Evolutionary conservation across 1,140 invertebrate genomes (phyloP), one percentile per base, ranked within the genome.

Genomic region (Oppia nitens): DNA sequence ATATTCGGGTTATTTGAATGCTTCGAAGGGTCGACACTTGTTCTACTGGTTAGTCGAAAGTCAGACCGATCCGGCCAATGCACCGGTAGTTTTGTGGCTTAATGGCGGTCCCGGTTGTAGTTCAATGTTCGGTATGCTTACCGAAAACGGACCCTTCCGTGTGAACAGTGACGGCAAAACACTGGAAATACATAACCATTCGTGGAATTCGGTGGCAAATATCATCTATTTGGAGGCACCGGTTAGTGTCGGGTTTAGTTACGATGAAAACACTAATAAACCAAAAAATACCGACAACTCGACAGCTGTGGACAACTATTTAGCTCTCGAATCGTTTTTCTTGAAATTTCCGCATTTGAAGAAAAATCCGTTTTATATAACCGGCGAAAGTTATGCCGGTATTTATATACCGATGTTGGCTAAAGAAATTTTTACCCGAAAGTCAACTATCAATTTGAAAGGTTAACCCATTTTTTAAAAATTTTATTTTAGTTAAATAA

Each of bases 171-270:
- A 74, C 59, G 72, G 81, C 52, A 74, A 76, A 12, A 78, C 74
- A 67, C 14, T 58, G 11, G n/a, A n/a, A 11, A 67, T 75, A 1
- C 53, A 83, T 26, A 77, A 82, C 66, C 80, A 79, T 48, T 81
- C 82, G 4, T 91, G 87, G 87, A 81, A 78, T 55, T 71, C 75
- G 14, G 78, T 75, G 3, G 81, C 85, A 65, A 82, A 84, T 67
- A 66, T 91, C 23, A 74, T 91, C 20, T 91, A 85, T 65, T 83
- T 91, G 55, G 88, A 92, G 66, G 88, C 87, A 70, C 88, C 87
- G 3, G 86, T 87, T 45, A 84, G 84, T 2, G 83, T 84, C 20
- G 72, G 71, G 9, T 65, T 60, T 45, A 60, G 57, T 26, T 64
- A 60, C 47, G 64, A 63, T 2, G 21, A 55, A n/a, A 70, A 76